A percentile compares a stretch with the other conserved stretches of the same genome.
Conservation (phyloP, 2,888 invertebrate genomes). For the Oscheius sp. region DNA sequence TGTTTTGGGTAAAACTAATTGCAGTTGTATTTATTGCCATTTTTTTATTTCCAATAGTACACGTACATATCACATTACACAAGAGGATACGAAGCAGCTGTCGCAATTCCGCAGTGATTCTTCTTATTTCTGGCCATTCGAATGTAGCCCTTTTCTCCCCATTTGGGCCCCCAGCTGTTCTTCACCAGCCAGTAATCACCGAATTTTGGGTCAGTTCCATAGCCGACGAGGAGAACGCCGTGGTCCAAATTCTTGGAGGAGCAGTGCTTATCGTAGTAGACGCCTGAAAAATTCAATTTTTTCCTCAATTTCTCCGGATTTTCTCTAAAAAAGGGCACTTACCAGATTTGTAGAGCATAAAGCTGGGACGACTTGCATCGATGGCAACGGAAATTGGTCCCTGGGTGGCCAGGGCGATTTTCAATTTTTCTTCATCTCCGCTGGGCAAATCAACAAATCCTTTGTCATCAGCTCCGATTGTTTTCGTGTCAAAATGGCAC, state of each 20-base stretch:
- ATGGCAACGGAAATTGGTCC: conserved; percentile 73
- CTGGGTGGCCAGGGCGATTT: conserved; percentile 71
- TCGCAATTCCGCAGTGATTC: conserved; percentile 87
- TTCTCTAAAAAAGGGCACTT: conserved; percentile 10
- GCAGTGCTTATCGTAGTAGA: conserved; percentile 78
- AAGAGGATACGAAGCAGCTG: conserved; percentile 85
- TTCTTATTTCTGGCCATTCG: conserved; percentile 81
- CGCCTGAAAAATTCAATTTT: no score
- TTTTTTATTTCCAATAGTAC: no score
- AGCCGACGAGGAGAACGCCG: conserved; percentile 89
- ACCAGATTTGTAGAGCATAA: conserved; percentile 73
- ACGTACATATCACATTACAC: no score
- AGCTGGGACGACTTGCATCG: conserved; percentile 72
- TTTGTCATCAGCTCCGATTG: conserved; percentile 72
- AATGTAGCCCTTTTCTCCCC: conserved; percentile 90
- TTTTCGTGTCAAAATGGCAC: conserved; percentile 72
- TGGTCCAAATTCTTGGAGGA: conserved; percentile 83
- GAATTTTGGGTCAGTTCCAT: conserved; percentile 78
- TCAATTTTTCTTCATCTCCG: conserved; percentile 71
- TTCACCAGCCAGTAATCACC: conserved; percentile 87
- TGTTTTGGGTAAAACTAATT: no score
- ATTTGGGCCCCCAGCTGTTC: conserved; percentile 90
- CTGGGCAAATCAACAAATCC: conserved; percentile 73
- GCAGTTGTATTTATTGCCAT: no score
- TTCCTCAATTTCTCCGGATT: background rate